Evolutionary conservation across 1,140 invertebrate species (phyloP).

Genomic region (Penaeus vannamei): DNA sequence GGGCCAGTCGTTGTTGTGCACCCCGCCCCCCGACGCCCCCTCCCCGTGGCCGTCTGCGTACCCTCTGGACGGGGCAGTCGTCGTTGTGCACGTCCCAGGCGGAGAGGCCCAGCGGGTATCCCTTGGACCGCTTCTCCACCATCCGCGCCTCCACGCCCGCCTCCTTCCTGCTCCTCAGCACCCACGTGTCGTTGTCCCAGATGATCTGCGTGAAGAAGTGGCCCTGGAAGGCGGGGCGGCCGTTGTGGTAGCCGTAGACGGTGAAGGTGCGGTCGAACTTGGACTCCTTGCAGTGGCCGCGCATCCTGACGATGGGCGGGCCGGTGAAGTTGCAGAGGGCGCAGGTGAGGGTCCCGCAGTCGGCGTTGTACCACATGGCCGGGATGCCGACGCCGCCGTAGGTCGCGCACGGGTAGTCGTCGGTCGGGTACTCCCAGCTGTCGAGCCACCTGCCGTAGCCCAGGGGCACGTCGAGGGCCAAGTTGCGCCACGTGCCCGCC

Average conservation of each 20-base stretch:
- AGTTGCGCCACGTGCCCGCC: neutral
- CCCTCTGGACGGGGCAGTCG: neutral
- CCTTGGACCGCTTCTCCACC: slow-evolving; percentile 1
- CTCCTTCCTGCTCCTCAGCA: neutral
- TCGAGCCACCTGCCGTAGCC: neutral
- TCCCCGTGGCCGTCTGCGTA: neutral
- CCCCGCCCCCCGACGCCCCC: too few relatives aligned
- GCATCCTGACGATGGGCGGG: neutral
- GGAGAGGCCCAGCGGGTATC: neutral
- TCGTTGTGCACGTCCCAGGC: neutral
- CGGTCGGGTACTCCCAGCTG: neutral
- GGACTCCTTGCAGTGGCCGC: slow-evolving; percentile 1
- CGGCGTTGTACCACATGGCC: neutral
- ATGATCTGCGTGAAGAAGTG: slow-evolving; percentile 4
- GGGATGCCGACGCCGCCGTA: neutral
- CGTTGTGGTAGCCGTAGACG: slow-evolving; percentile 17
- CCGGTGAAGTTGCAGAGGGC: slow-evolving; percentile 13
- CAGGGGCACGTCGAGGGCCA: neutral
- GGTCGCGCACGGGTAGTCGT: neutral
- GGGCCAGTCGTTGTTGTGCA: neutral
- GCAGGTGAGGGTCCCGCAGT: slow-evolving; percentile 14
- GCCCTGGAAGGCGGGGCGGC: slow-evolving; percentile 1
- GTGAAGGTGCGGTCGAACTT: slow-evolving; percentile 1
- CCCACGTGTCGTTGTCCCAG: slow-evolving; percentile 21
- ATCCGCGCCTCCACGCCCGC: neutral